These are phyloP conservation scores for Plutomurus gul DNA, from an alignment of 1,140 invertebrate genomes.

Conservation along the genomic window DNA sequence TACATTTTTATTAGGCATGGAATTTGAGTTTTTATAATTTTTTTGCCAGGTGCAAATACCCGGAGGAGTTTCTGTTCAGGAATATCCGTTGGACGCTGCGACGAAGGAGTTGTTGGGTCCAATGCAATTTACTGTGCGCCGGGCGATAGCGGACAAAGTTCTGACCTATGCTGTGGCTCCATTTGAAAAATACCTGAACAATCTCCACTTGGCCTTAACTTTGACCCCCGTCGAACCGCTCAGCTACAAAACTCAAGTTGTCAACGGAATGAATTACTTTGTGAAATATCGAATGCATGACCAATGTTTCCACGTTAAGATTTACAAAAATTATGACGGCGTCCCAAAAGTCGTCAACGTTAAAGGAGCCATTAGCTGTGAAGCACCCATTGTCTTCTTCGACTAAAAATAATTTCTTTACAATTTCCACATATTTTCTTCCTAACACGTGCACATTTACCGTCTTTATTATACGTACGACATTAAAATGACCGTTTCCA, in stretches of 20 bases:
- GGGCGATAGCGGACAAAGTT: background rate
- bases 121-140: background rate
- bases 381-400: background rate
- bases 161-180: background rate
- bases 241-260: background rate
- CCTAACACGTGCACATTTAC: too few species aligned
- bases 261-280: background rate
- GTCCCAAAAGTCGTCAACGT: background rate
- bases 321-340: background rate
- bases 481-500: too few species aligned
- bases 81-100: background rate
- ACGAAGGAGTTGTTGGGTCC: background rate
- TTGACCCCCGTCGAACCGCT: background rate
- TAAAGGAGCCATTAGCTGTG: background rate
- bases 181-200: background rate
- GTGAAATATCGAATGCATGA: background rate
- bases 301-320: background rate
- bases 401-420: too few species aligned
- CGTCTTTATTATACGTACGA: too few species aligned
- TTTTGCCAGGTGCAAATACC: background rate
- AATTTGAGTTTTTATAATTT: background rate
- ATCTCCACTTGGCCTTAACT: background rate
- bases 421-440: too few species aligned
- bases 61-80: background rate
- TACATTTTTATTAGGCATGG: background rate